Conservation (phyloP, 2,888 invertebrate species). For the Furcula furcula region DNA sequence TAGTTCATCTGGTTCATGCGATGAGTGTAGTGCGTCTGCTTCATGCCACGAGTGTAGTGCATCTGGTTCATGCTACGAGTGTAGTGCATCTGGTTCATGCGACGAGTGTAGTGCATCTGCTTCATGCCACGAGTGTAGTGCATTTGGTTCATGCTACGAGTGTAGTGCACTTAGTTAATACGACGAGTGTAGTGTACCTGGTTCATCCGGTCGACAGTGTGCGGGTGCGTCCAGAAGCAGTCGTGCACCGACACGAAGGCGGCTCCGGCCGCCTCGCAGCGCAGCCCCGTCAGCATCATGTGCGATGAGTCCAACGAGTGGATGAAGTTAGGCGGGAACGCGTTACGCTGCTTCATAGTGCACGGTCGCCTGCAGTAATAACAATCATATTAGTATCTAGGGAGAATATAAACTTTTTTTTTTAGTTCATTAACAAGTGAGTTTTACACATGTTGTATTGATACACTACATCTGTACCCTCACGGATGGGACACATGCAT, state of each 20-base stretch:
- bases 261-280: slow-evolving; percentile 90
- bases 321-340: slow-evolving; percentile 99
- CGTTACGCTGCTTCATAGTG: slow-evolving; percentile 95
- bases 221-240: slow-evolving; percentile 99
- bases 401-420: too few species aligned
- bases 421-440: too few species aligned
- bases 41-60: too few species aligned
- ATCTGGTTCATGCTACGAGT: too few species aligned
- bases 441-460: too few species aligned
- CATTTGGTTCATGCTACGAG: not conserved
- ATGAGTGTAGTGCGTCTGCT: too few species aligned
- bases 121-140: slow-evolving; percentile 4
- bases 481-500: too few species aligned
- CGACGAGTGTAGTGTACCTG: not conserved
- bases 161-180: too few species aligned
- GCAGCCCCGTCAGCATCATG: slow-evolving; percentile 99
- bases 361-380: slow-evolving; percentile 89
- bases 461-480: too few species aligned
- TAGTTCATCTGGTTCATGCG: too few species aligned
- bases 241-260: slow-evolving; percentile 99
- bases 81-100: too few species aligned
- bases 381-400: too few species aligned
- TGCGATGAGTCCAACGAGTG: slow-evolving; percentile 99
- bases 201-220: slow-evolving; percentile 91
- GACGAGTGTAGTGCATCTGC: not conserved